Evolutionary conservation across 2,113 vertebrate species (phyloP).

Genomic region (Cromileptes altivelis): DNA sequence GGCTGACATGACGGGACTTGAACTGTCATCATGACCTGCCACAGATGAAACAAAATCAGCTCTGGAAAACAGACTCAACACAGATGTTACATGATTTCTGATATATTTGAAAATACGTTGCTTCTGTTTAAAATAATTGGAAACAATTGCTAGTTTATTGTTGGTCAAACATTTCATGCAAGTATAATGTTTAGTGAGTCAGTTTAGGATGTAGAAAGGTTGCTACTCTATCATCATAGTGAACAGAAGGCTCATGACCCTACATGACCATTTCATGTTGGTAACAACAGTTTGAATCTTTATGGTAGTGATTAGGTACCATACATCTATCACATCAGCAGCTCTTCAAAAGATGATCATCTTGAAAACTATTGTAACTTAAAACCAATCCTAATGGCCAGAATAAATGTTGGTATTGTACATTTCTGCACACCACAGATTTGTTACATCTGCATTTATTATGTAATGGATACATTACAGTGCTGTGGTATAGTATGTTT

Average conservation of each 20-base stretch:
- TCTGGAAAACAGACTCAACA: slow-evolving; percentile 70
- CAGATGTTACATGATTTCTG: background rate
- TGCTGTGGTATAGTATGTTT: no score
- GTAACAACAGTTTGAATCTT: background rate
- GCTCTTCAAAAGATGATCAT: background rate
- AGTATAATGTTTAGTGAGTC: background rate
- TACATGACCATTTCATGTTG: background rate
- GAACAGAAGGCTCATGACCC: background rate
- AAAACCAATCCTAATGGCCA: background rate
- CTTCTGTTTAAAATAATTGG: background rate
- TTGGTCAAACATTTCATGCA: background rate
- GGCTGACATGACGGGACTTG: slow-evolving; percentile 83
- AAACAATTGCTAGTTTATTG: background rate
- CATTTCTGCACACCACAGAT: no score
- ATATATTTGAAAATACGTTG: background rate
- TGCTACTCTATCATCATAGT: background rate
- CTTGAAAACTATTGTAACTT: background rate
- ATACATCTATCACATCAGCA: background rate
- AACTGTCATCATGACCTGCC: slow-evolving; percentile 89
- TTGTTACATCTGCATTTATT: no score
- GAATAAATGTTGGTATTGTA: no score
- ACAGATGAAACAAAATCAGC: slow-evolving; percentile 84
- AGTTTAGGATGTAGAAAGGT: background rate
- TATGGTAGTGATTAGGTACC: background rate
- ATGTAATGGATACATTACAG: no score